Conservation (phyloP, 1,140 invertebrate genomes). For the Macrotrachela quadricornifera region DNA sequence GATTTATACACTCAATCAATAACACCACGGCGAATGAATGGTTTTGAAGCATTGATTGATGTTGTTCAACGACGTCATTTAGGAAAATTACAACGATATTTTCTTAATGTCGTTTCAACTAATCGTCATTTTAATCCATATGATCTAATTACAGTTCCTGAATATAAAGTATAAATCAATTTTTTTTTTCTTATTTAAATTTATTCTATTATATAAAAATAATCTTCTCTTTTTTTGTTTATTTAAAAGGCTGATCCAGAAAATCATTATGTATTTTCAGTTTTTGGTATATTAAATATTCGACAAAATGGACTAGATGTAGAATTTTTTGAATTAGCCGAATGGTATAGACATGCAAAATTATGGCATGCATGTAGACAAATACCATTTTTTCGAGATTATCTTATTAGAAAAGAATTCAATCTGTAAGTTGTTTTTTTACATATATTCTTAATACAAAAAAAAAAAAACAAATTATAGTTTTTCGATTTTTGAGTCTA, state of each 20-base stretch:
- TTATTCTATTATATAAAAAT: too few species aligned
- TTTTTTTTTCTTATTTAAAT: neutral
- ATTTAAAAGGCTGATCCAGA: neutral
- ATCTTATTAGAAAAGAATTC: slow-evolving; percentile 20
- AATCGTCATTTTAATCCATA: slow-evolving; percentile 21
- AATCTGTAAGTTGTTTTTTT: slow-evolving; percentile 14
- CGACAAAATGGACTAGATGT: slow-evolving; percentile 14
- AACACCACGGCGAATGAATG: too few species aligned
- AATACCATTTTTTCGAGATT: slow-evolving; percentile 28
- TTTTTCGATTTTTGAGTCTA: too few species aligned
- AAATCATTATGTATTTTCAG: slow-evolving; percentile 18
- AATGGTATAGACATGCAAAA: slow-evolving; percentile 26
- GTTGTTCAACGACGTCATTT: too few species aligned
- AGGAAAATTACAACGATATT: too few species aligned
- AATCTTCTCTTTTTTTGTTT: neutral
- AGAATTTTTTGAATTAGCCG: slow-evolving; percentile 20
- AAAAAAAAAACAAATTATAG: too few species aligned
- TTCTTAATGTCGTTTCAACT: neutral
- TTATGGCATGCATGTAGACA: slow-evolving; percentile 20
- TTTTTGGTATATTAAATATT: slow-evolving; percentile 27
- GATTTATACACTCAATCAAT: too few species aligned
- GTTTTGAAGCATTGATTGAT: too few species aligned
- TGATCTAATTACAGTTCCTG: slow-evolving; percentile 20
- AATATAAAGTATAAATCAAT: slow-evolving; percentile 17
- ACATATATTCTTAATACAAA: too few species aligned